Conservation (phyloP, 1,140 invertebrate species). For the Carposina sasakii region DNA sequence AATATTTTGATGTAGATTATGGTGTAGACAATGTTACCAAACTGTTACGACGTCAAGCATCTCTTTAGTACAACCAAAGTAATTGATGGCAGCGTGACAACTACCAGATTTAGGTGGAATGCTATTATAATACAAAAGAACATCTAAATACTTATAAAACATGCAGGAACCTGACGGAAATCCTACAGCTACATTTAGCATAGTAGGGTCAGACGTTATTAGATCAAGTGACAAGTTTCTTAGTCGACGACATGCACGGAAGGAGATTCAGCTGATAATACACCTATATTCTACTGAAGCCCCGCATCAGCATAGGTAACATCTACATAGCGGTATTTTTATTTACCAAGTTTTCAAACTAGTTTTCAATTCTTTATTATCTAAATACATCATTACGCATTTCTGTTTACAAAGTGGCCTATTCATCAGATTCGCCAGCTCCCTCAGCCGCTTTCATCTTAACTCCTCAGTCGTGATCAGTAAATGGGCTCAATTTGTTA, state of each 20-base stretch:
- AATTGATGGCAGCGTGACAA: too few relatives aligned
- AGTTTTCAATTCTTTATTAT: not conserved
- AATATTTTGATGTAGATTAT: too few relatives aligned
- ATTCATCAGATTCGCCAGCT: not conserved
- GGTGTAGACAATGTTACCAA: too few relatives aligned
- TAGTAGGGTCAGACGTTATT: not conserved
- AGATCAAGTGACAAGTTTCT: not conserved
- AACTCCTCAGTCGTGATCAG: not conserved
- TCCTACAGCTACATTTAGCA: too few relatives aligned
- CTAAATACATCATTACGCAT: slow-evolving; percentile 3
- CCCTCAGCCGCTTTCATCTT: not conserved
- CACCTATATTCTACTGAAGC: too few relatives aligned
- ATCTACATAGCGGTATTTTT: not conserved
- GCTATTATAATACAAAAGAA: too few relatives aligned
- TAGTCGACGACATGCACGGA: not conserved
- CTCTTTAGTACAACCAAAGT: too few relatives aligned
- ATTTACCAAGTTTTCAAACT: not conserved
- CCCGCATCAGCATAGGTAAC: not conserved
- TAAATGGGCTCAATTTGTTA: not conserved
- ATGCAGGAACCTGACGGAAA: too few relatives aligned
- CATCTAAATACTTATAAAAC: too few relatives aligned
- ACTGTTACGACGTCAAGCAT: too few relatives aligned
- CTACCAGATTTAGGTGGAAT: too few relatives aligned
- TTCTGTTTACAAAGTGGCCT: not conserved
- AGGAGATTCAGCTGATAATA: too few relatives aligned